Evolutionary conservation across 2,113 vertebrate species (phyloP).

Genomic region (Grantiella picta): DNA sequence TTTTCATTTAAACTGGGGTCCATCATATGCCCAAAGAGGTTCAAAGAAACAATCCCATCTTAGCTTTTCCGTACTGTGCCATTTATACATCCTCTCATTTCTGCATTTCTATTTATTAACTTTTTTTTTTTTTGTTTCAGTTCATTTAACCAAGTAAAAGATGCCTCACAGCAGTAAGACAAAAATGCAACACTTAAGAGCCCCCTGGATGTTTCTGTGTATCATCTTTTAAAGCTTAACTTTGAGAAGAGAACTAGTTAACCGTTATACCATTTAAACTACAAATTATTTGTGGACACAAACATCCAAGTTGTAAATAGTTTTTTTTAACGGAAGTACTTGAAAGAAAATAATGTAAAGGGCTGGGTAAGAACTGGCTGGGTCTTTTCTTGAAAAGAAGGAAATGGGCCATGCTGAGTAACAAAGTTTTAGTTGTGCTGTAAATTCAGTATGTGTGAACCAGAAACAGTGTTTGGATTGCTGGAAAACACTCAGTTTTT

Average conservation of each 20-base stretch:
- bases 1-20: not conserved
- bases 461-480: not conserved
- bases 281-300: not conserved
- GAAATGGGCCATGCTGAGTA: not conserved
- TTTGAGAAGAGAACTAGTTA: not conserved
- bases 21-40: not conserved
- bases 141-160: not conserved
- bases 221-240: not conserved
- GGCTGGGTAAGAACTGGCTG: not conserved
- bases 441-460: not conserved
- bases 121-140: not conserved
- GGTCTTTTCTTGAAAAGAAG: not conserved
- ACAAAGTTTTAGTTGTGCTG: not conserved
- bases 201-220: not conserved
- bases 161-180: not conserved
- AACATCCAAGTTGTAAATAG: not conserved
- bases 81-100: not conserved
- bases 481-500: not conserved
- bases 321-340: not conserved
- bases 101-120: not conserved
- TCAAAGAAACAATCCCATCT: not conserved
- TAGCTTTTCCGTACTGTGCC: not conserved
- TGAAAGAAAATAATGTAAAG: not conserved
- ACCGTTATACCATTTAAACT: not conserved
- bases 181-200: not conserved